Percentiles rank a stretch among this genome's conserved stretches.
phyloP scores from a whole-genome alignment of 2,888 invertebrate species.

The Vannuccia rotundouncinata region DNA sequence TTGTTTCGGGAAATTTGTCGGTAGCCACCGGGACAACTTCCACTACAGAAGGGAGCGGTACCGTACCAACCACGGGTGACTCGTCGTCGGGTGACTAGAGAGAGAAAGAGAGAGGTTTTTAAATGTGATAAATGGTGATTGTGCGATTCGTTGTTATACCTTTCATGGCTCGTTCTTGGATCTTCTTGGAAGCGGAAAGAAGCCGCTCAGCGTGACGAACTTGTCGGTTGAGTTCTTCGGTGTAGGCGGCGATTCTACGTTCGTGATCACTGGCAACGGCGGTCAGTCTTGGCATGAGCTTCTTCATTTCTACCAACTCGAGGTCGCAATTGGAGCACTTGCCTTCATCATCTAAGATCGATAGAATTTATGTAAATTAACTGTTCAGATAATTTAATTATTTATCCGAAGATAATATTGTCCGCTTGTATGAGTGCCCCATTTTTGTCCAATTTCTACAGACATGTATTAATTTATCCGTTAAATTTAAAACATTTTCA shows the following conservation, averaged over 20 bases:
- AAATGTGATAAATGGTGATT: too few relatives aligned
- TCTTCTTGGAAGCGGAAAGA: neutral
- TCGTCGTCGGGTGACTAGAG: conserved; percentile 12
- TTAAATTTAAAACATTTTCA: too few relatives aligned
- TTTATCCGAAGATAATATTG: too few relatives aligned
- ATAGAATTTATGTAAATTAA: too few relatives aligned
- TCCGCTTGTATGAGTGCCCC: too few relatives aligned
- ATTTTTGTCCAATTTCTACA: too few relatives aligned
- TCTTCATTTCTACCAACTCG: neutral
- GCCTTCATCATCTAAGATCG: neutral
- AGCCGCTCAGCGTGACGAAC: neutral
- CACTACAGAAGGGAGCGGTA: conserved; percentile 17
- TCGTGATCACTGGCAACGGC: conserved; percentile 22
- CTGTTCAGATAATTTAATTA: too few relatives aligned
- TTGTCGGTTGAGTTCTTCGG: conserved; percentile 29
- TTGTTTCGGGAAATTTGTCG: neutral
- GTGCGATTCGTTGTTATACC: neutral
- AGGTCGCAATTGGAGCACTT: neutral
- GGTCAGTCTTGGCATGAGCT: conserved; percentile 1
- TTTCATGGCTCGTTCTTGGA: neutral
- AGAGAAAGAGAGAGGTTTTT: neutral
- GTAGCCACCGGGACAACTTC: conserved; percentile 25
- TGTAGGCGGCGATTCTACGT: conserved; percentile 15
- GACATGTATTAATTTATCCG: too few relatives aligned
- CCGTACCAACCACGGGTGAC: neutral